A percentile compares a stretch with the other conserved stretches of the same genome.
These are phyloP conservation scores for Hoplodrina ambigua DNA, from an alignment of 2,888 invertebrate genomes.

Conservation along the genomic window DNA sequence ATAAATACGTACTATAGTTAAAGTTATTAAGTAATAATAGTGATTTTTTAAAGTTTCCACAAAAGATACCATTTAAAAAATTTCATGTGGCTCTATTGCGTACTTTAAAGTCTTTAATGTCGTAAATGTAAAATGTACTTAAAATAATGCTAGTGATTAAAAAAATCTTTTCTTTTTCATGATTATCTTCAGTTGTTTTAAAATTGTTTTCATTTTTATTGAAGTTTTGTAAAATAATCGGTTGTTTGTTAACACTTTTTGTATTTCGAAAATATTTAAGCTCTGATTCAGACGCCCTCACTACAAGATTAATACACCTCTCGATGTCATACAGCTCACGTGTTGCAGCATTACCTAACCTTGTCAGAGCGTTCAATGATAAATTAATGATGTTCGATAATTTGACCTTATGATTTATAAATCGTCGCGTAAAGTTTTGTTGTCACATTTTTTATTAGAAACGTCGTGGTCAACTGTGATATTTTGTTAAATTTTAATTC, in stretches of 20 bases:
- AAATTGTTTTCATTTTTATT: constrained; percentile 57
- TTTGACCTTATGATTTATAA: constrained; percentile 66
- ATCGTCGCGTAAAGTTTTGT: constrained; percentile 75
- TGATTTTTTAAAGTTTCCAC: constrained; percentile 77
- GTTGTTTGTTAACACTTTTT: constrained; percentile 44
- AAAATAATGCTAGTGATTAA: constrained; percentile 81
- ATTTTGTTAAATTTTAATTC: constrained; percentile 89
- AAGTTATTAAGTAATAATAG: constrained; percentile 74
- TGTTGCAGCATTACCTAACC: constrained; percentile 47
- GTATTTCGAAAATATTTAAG: constrained; percentile 27
- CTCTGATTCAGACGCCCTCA: constrained; percentile 38
- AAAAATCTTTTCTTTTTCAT: constrained; percentile 69
- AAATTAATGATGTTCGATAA: constrained; percentile 56
- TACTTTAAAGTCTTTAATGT: constrained; percentile 85
- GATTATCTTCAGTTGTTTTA: constrained; percentile 61
- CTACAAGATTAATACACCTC: constrained; percentile 52
- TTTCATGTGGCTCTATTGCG: constrained; percentile 81
- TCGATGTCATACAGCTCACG: constrained; percentile 47
- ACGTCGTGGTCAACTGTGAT: constrained; percentile 90
- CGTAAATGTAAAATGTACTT: constrained; percentile 89
- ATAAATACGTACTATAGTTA: constrained; percentile 74
- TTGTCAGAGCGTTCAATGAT: constrained; percentile 52
- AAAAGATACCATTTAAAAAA: constrained; percentile 81
- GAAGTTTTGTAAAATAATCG: constrained; percentile 43
- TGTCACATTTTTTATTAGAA: constrained; percentile 79